Percentiles rank a stretch among this genome's conserved stretches.
These are phyloP conservation scores for Temnothorax nylanderi DNA, from an alignment of 1,140 invertebrate species.

Conservation along the genomic window DNA sequence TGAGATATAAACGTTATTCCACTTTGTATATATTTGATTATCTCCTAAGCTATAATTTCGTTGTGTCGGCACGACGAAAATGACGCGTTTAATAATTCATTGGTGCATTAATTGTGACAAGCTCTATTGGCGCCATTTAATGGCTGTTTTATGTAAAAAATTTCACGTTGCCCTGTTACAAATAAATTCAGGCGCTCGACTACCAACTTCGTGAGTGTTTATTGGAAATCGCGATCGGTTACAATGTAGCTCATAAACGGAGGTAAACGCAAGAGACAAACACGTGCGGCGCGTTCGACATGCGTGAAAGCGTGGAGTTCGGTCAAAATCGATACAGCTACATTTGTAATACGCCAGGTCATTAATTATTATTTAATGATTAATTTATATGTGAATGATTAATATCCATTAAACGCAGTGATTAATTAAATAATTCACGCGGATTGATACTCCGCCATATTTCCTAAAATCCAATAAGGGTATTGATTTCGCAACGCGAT, in stretches of 20 bases:
- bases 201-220: not conserved
- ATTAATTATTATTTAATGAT: constrained; percentile 32
- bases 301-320: not conserved
- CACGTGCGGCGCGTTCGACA: not conserved
- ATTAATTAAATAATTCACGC: constrained; percentile 39
- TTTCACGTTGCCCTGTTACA: not conserved
- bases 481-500: not conserved
- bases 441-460: not conserved
- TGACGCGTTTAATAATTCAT: constrained; percentile 24
- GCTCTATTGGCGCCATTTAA: constrained; percentile 8
- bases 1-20: not conserved
- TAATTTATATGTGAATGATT: constrained; percentile 29
- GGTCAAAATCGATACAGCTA: not conserved
- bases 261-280: not conserved
- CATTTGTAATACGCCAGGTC: not conserved
- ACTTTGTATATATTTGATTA: constrained; percentile 1
- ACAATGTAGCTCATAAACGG: not conserved
- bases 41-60: not conserved
- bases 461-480: not conserved
- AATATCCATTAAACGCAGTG: not conserved
- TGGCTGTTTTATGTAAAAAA: constrained; percentile 20
- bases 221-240: not conserved
- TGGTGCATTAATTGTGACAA: not conserved
- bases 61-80: not conserved
- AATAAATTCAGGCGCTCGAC: not conserved